phyloP scores from a whole-genome alignment of 2,113 vertebrate genomes.

The Gasterosteus aculeatus region DNA sequence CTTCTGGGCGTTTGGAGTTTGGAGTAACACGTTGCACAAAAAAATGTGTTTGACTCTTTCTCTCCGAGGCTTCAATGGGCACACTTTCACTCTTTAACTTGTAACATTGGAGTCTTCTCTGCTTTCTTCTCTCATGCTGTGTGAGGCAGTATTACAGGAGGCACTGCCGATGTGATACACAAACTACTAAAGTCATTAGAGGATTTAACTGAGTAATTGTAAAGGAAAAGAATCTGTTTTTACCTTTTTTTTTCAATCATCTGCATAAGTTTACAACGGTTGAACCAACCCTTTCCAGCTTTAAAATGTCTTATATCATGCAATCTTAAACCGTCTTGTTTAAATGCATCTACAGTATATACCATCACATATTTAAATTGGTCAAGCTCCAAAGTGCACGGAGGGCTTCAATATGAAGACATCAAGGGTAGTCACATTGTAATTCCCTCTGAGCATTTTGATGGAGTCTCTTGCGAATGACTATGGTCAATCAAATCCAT shows the following conservation, averaged over 20 bases:
- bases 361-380: constrained; percentile 37
- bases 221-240: background rate
- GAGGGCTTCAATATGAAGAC: constrained; percentile 53
- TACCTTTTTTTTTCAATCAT: constrained; percentile 11
- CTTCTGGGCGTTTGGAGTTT: background rate
- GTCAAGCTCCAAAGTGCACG: constrained; percentile 29
- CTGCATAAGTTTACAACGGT: constrained; percentile 7
- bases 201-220: constrained; percentile 17
- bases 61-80: background rate
- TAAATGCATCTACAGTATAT: constrained; percentile 26
- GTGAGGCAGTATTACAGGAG: constrained; percentile 31
- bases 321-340: constrained; percentile 30
- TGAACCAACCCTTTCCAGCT: constrained; percentile 9
- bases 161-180: constrained; percentile 11
- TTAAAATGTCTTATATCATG: constrained; percentile 20
- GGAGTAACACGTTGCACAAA: constrained; percentile 6
- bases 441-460: constrained; percentile 67
- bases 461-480: constrained; percentile 59
- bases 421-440: constrained; percentile 61
- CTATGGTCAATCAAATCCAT: constrained; percentile 77
- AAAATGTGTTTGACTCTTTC: constrained; percentile 12
- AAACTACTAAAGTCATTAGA: constrained; percentile 13
- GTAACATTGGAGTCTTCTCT: constrained; percentile 22
- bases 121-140: constrained; percentile 33
- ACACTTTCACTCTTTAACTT: constrained; percentile 22